A percentile compares a stretch with the other conserved stretches of the same genome.
These are phyloP conservation scores for Drosophila kuntzei DNA, from an alignment of 2,888 invertebrate species.

Conservation along the genomic window DNA sequence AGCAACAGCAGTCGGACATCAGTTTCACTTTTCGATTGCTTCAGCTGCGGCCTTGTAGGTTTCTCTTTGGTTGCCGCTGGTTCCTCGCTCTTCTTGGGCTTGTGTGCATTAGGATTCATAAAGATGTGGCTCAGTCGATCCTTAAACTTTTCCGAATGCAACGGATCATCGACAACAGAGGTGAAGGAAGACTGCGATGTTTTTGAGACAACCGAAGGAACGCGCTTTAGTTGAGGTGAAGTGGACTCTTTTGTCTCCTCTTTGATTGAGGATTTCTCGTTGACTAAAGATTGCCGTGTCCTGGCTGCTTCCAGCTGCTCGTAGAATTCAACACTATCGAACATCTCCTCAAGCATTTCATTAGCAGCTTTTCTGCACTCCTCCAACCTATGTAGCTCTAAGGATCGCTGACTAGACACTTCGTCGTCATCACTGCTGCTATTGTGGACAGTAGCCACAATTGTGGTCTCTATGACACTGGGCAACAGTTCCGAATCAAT, in stretches of 20 bases:
- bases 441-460: constrained; percentile 82
- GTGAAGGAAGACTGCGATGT: constrained; percentile 55
- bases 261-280: neutral
- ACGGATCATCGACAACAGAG: constrained; percentile 69
- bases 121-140: constrained; percentile 76
- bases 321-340: constrained; percentile 67
- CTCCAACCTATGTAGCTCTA: constrained; percentile 31
- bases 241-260: neutral
- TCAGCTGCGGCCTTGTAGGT: constrained; percentile 56
- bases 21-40: constrained; percentile 83
- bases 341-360: constrained; percentile 71
- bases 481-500: constrained; percentile 83
- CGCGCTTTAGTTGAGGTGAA: constrained; percentile 23
- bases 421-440: constrained; percentile 71
- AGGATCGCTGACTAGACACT: constrained; percentile 30
- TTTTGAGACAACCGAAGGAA: constrained; percentile 35
- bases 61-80: neutral
- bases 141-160: constrained; percentile 81
- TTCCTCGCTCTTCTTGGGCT: constrained; percentile 33
- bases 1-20: constrained; percentile 74
- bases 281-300: neutral
- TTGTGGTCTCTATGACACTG: constrained; percentile 81
- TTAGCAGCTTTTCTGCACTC: constrained; percentile 62
- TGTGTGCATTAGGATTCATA: constrained; percentile 52
- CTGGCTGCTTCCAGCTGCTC: constrained; percentile 55